These are phyloP conservation scores for Acanthisitta chloris DNA, from an alignment of 2,113 vertebrate genomes.

Conservation along the genomic window DNA sequence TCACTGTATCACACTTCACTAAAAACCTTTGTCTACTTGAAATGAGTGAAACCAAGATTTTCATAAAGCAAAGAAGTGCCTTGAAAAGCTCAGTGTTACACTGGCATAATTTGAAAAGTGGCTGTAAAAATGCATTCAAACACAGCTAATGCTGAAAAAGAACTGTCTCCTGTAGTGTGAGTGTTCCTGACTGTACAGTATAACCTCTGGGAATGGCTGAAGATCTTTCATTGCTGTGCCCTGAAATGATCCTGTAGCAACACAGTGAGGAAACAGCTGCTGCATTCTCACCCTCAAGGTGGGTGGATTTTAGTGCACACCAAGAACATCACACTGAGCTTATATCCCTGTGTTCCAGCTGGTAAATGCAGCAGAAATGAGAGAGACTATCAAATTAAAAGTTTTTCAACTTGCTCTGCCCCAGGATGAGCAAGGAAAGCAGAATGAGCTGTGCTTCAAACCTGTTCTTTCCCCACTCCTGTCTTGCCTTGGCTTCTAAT, in stretches of 20 bases:
- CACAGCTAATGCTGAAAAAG: neutral
- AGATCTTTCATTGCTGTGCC: no score
- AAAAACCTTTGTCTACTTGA: neutral
- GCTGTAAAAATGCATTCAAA: neutral
- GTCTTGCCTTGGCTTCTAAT: neutral
- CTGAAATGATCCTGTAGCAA: neutral
- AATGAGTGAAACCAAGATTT: neutral
- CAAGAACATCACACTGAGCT: neutral
- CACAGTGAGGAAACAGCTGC: constrained; percentile 12
- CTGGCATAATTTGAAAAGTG: neutral
- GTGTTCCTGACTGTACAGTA: neutral
- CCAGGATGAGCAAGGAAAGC: neutral
- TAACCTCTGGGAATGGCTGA: no score
- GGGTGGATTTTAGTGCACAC: neutral
- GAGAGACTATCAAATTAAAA: neutral
- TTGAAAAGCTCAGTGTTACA: neutral
- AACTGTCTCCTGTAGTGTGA: neutral
- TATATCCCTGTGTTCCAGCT: neutral
- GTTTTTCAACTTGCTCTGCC: neutral
- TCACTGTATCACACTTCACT: neutral
- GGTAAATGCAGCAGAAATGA: neutral
- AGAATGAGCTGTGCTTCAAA: neutral
- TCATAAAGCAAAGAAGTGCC: neutral
- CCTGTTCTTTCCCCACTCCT: neutral
- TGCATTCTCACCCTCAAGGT: neutral